These are phyloP conservation scores for Dicrostonyx torquatus DNA, from an alignment of 2,797 vertebrate genomes.

Conservation along the genomic window DNA sequence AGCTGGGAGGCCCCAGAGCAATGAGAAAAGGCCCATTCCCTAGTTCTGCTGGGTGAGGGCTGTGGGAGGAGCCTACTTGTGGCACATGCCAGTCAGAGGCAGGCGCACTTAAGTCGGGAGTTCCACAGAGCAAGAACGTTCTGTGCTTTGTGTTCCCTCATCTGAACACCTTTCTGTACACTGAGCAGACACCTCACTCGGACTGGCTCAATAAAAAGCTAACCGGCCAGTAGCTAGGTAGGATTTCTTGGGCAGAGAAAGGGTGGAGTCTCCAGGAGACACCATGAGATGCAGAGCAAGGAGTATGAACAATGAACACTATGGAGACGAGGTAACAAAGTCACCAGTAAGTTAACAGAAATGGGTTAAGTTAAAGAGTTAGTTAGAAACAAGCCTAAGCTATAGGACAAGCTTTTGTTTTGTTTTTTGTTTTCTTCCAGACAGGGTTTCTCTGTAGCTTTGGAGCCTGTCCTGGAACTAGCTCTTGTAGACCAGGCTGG, in stretches of 20 bases:
- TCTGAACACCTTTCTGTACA: not conserved
- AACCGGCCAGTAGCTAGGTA: not conserved
- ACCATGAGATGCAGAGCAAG: not conserved
- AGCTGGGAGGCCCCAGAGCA: not conserved
- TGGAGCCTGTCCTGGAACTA: too few relatives aligned
- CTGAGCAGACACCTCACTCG: not conserved
- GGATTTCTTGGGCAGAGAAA: not conserved
- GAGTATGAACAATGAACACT: not conserved
- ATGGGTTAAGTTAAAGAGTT: not conserved
- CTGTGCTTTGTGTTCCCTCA: constrained; percentile 23
- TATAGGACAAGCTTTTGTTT: not conserved
- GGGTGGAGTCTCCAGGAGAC: not conserved
- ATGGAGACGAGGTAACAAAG: not conserved
- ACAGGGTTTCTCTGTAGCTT: too few relatives aligned
- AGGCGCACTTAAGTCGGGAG: not conserved
- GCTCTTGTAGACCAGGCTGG: too few relatives aligned
- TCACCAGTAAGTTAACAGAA: not conserved
- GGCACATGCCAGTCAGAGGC: not conserved
- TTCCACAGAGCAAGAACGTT: not conserved
- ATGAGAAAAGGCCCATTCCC: not conserved
- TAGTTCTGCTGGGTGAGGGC: not conserved
- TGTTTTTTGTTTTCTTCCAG: too few relatives aligned
- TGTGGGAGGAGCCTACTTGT: not conserved
- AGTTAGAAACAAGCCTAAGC: not conserved
- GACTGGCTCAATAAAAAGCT: not conserved